These are phyloP conservation scores for Diceros bicornis DNA, from an alignment of 2,797 vertebrate species.

Conservation along the genomic window DNA sequence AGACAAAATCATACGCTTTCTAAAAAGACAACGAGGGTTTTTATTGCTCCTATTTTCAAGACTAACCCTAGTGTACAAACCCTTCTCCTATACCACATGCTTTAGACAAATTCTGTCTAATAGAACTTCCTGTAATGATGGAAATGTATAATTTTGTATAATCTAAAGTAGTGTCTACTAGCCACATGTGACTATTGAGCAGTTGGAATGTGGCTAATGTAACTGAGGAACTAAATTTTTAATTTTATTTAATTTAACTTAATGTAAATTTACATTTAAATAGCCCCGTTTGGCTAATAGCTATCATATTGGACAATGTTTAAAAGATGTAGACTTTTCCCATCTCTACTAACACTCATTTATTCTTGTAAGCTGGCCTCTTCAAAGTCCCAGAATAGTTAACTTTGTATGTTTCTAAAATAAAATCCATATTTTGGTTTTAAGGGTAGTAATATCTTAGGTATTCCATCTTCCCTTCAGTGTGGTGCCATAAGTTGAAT, in stretches of 20 bases:
- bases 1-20: neutral
- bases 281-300: neutral
- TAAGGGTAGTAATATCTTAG: neutral
- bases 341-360: neutral
- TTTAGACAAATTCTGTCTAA: neutral
- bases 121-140: neutral
- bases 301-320: neutral
- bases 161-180: neutral
- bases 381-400: neutral
- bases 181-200: neutral
- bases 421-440: neutral
- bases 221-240: neutral
- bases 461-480: neutral
- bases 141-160: neutral
- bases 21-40: neutral
- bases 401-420: neutral
- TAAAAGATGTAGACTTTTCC: neutral
- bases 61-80: fast-evolving
- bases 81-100: neutral
- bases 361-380: neutral
- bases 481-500: neutral
- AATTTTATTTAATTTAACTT: neutral
- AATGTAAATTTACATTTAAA: neutral
- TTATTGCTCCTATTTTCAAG: neutral
- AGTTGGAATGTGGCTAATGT: neutral